phyloP scores from a whole-genome alignment of 1,140 invertebrate genomes.

The Dendroctonus valens region DNA sequence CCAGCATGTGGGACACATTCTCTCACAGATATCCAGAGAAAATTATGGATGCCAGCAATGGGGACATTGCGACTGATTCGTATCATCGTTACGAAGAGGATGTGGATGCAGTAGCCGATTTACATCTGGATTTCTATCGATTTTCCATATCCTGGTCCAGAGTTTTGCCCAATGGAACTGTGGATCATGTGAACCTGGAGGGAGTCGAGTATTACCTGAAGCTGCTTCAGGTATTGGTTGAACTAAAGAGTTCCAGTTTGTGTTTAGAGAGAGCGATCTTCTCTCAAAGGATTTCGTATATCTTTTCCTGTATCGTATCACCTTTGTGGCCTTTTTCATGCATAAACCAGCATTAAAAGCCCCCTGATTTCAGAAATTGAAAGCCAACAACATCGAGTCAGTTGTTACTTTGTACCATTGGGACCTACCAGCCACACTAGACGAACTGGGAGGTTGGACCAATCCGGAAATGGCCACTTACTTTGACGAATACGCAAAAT shows the following conservation, averaged over 20 bases:
- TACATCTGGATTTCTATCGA: conserved; percentile 55
- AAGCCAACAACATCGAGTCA: conserved; percentile 47
- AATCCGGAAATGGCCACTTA: conserved; percentile 41
- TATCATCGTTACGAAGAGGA: conserved; percentile 60
- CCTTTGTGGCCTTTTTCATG: too few species aligned
- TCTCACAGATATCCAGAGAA: conserved; percentile 54
- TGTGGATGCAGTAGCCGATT: conserved; percentile 51
- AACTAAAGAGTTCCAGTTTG: neutral
- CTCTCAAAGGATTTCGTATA: neutral
- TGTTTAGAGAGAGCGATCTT: neutral
- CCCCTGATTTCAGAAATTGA: conserved; percentile 2
- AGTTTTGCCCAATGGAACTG: conserved; percentile 35
- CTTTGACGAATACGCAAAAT: conserved; percentile 42
- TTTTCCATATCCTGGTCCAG: conserved; percentile 63
- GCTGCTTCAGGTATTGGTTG: neutral
- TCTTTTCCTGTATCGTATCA: too few species aligned
- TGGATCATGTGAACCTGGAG: conserved; percentile 56
- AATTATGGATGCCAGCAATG: conserved; percentile 55
- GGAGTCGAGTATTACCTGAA: conserved; percentile 63
- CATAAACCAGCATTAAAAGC: neutral
- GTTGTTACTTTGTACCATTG: conserved; percentile 54
- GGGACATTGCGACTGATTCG: conserved; percentile 59
- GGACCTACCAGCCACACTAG: conserved; percentile 42
- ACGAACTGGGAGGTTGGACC: conserved; percentile 44
- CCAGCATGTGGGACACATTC: conserved; percentile 61